Conservation (phyloP, 2,797 vertebrate species). For the Spinibarbus caldwelli region DNA sequence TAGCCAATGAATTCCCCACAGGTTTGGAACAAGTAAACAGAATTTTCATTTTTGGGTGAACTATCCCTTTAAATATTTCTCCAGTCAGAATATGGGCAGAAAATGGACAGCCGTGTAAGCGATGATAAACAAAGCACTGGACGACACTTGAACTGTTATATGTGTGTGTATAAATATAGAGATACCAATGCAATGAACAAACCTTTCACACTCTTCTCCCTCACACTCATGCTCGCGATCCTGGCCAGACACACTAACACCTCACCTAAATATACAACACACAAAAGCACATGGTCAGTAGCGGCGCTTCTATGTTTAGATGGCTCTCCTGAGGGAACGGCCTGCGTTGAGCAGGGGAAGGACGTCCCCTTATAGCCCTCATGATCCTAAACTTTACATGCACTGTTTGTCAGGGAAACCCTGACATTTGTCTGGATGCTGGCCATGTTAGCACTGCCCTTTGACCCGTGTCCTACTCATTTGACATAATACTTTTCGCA, state of each 20-base stretch:
- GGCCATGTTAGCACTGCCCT: constrained; percentile 7
- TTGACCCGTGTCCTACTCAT: constrained; percentile 8
- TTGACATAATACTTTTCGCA: neutral
- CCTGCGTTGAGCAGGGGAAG: neutral
- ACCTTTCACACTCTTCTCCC: constrained; percentile 64
- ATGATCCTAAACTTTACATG: constrained; percentile 3
- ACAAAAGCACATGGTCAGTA: constrained; percentile 33
- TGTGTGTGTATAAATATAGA: constrained; percentile 62
- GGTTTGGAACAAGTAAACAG: neutral
- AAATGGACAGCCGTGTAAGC: constrained; percentile 3
- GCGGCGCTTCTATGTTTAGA: constrained; percentile 30
- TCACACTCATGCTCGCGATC: constrained; percentile 29
- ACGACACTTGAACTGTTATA: constrained; percentile 54
- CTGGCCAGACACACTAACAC: constrained; percentile 41
- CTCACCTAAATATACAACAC: constrained; percentile 25
- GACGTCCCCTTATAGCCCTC: constrained; percentile 2
- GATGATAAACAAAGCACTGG: constrained; percentile 13
- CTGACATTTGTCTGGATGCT: constrained; percentile 12
- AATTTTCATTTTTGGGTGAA: neutral
- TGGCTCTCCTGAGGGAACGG: neutral
- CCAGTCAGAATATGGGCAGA: constrained; percentile 1
- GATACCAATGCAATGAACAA: constrained; percentile 62
- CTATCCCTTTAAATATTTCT: neutral
- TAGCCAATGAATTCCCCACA: neutral
- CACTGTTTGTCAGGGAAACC: constrained; percentile 16